These are phyloP conservation scores for Latrodectus elegans DNA, from an alignment of 2,888 invertebrate genomes.

Conservation along the genomic window DNA sequence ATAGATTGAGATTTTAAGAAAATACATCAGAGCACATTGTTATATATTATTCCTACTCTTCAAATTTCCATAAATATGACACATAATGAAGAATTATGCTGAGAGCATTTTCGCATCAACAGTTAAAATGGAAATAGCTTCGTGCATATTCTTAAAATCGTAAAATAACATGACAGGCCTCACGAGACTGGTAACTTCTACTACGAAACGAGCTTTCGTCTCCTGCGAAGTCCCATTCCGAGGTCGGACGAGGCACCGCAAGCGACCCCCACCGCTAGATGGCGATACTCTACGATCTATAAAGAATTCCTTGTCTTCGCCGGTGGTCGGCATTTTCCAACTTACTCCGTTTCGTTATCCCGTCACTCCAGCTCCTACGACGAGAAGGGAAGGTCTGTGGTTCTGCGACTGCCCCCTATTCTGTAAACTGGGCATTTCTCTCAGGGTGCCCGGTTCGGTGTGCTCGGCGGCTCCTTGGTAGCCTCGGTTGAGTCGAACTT, in stretches of 20 bases:
- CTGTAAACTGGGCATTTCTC: neutral
- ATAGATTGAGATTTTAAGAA: too few species aligned
- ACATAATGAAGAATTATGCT: too few species aligned
- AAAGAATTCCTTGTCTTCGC: conserved; percentile 8
- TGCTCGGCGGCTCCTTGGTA: neutral
- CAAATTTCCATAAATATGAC: too few species aligned
- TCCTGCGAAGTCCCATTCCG: neutral
- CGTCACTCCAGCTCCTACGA: neutral
- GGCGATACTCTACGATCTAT: conserved; percentile 15
- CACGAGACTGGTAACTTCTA: neutral
- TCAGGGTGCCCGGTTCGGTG: neutral
- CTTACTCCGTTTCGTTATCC: neutral
- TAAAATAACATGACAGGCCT: neutral
- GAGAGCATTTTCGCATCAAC: too few species aligned
- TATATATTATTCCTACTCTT: too few species aligned
- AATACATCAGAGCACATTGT: too few species aligned
- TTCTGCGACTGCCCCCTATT: neutral
- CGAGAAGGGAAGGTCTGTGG: neutral
- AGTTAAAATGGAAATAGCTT: too few species aligned
- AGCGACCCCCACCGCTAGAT: conserved; percentile 1
- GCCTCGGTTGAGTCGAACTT: neutral
- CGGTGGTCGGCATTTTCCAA: conserved; percentile 11
- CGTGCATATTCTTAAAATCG: too few species aligned
- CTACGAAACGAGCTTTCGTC: neutral
- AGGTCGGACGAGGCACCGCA: neutral